A percentile compares a stretch with the other conserved stretches of the same genome.
These are phyloP conservation scores for Timandra comae DNA, from an alignment of 2,888 invertebrate genomes.

Conservation along the genomic window DNA sequence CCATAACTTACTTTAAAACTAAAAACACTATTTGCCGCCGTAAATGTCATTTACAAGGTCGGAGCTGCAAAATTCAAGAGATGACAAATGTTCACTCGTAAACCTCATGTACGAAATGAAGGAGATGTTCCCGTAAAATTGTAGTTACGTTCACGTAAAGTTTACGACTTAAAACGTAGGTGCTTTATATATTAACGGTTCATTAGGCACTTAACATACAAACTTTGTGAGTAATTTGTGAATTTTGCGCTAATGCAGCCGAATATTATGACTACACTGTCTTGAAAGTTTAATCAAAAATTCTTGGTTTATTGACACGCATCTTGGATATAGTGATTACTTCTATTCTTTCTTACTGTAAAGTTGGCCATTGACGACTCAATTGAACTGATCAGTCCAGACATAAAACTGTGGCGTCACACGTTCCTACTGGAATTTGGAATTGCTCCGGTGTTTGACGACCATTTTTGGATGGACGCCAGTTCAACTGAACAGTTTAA, in stretches of 20 bases:
- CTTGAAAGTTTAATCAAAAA: too few species aligned
- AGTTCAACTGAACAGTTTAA: too few species aligned
- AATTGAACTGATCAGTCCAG: too few species aligned
- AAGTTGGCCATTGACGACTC: too few species aligned
- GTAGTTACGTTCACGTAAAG: conserved; percentile 38
- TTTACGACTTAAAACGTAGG: conserved; percentile 46
- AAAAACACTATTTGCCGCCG: conserved; percentile 1
- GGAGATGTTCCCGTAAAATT: conserved; percentile 43
- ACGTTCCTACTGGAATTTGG: too few species aligned
- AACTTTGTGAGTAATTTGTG: conserved; percentile 9
- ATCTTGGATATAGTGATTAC: too few species aligned
- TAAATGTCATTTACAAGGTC: conserved; percentile 14
- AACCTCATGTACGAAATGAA: conserved; percentile 29
- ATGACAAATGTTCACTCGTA: conserved; percentile 36
- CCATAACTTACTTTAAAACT: neutral
- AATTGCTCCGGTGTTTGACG: too few species aligned
- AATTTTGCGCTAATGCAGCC: conserved; percentile 3
- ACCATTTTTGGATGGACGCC: too few species aligned
- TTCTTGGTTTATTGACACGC: too few species aligned
- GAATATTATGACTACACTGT: too few species aligned
- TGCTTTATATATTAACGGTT: conserved; percentile 43
- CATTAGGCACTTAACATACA: conserved; percentile 33
- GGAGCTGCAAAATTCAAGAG: conserved; percentile 15
- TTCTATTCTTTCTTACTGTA: too few species aligned
- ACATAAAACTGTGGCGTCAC: too few species aligned